Conservation (phyloP, 2,797 vertebrate genomes). For the Hippopotamyrus pictus region DNA sequence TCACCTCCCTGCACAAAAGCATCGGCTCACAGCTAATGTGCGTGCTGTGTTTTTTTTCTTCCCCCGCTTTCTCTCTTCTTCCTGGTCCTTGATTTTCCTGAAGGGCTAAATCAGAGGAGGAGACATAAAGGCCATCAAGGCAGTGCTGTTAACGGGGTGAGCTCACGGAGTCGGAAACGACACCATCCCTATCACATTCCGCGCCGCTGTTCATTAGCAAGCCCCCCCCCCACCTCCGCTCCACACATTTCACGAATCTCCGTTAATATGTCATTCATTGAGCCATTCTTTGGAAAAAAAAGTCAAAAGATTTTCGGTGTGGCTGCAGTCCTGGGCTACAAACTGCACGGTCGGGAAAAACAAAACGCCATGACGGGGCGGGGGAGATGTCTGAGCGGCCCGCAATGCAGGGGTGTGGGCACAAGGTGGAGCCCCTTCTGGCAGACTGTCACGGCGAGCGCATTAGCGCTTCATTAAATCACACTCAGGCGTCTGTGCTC, state of each 20-base stretch:
- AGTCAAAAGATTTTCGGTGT: background rate
- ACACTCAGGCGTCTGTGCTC: slow-evolving; percentile 19
- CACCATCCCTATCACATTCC: slow-evolving; percentile 23
- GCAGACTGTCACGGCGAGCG: slow-evolving; percentile 19
- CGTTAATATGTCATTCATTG: slow-evolving; percentile 16
- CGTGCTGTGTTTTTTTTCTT: background rate
- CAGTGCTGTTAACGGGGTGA: slow-evolving; percentile 10
- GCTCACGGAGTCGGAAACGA: slow-evolving; percentile 26
- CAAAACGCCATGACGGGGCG: background rate
- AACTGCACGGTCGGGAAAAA: background rate
- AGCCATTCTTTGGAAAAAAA: background rate
- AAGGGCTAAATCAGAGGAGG: slow-evolving; percentile 22
- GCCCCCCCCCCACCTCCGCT: background rate
- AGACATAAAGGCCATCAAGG: slow-evolving; percentile 18
- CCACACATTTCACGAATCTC: slow-evolving; percentile 10
- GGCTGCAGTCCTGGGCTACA: background rate
- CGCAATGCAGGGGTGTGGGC: background rate
- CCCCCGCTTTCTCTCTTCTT: background rate
- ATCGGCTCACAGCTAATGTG: background rate
- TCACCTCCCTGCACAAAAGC: slow-evolving; percentile 33
- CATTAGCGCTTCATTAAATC: slow-evolving; percentile 27
- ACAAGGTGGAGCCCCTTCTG: slow-evolving; percentile 11
- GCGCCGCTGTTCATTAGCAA: slow-evolving; percentile 24
- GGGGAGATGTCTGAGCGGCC: background rate
- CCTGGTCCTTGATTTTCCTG: background rate